A percentile compares a stretch with the other conserved stretches of the same genome.
Conservation (phyloP, 2,113 vertebrate genomes). For the Proterorhinus semilunaris region DNA sequence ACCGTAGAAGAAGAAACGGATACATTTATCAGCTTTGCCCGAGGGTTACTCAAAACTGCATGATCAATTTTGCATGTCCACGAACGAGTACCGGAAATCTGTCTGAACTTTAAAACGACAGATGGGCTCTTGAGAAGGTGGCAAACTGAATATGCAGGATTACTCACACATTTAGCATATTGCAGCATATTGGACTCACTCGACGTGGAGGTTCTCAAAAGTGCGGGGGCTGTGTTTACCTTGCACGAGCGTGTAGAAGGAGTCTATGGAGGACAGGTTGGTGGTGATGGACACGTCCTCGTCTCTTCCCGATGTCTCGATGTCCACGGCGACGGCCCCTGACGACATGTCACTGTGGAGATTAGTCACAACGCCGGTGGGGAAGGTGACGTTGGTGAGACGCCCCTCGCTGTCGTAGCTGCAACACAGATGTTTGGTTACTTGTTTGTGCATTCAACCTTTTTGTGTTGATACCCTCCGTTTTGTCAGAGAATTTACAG, state of each 20-base stretch:
- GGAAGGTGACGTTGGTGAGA: slow-evolving; percentile 96
- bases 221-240: slow-evolving; percentile 70
- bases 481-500: too few relatives aligned
- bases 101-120: too few relatives aligned
- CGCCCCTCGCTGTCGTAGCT: slow-evolving; percentile 97
- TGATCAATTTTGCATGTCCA: too few relatives aligned
- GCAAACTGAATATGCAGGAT: not conserved
- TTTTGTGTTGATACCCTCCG: too few relatives aligned
- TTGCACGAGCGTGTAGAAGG: slow-evolving; percentile 96
- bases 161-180: not conserved
- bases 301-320: slow-evolving; percentile 92
- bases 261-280: slow-evolving; percentile 94
- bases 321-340: slow-evolving; percentile 91
- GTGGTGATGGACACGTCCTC: slow-evolving; percentile 98
- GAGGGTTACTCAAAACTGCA: too few relatives aligned
- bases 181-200: too few relatives aligned
- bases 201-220: too few relatives aligned
- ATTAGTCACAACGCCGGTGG: slow-evolving; percentile 93
- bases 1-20: too few relatives aligned
- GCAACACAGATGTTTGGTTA: slow-evolving; percentile 10
- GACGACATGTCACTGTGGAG: slow-evolving; percentile 97
- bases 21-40: too few relatives aligned
- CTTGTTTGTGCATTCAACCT: not conserved
- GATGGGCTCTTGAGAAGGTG: too few relatives aligned
- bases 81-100: too few relatives aligned